phyloP scores from a whole-genome alignment of 2,113 vertebrate species.

The Phainopepla nitens region DNA sequence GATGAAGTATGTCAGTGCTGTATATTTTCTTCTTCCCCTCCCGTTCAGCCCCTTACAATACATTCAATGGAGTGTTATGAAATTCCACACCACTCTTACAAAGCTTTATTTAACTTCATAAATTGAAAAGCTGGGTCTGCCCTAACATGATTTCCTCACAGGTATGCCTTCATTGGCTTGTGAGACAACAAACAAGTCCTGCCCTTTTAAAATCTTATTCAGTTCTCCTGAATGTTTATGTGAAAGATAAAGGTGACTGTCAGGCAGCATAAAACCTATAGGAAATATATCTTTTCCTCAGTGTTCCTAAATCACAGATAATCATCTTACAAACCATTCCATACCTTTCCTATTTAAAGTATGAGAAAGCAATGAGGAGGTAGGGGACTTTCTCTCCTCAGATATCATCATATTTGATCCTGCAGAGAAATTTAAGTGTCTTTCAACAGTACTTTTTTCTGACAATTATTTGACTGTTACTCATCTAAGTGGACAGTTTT shows the following conservation, averaged over 20 bases:
- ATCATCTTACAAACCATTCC: neutral
- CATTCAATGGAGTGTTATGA: slow-evolving; percentile 1
- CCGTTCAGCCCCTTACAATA: neutral
- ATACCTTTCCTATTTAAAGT: neutral
- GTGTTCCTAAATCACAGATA: neutral
- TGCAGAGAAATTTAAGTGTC: neutral
- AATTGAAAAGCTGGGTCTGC: neutral
- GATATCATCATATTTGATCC: neutral
- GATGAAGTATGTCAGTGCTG: slow-evolving; percentile 55
- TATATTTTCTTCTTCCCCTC: neutral
- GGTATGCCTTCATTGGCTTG: neutral
- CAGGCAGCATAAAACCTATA: neutral
- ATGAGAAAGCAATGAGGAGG: neutral
- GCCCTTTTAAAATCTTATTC: slow-evolving; percentile 40
- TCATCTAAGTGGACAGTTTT: neutral
- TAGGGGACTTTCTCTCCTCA: neutral
- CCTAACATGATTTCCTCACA: neutral
- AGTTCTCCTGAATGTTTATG: slow-evolving; percentile 4
- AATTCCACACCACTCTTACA: slow-evolving; percentile 5
- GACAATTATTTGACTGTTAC: neutral
- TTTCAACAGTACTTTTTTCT: neutral
- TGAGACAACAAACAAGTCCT: slow-evolving; percentile 42
- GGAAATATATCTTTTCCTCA: neutral
- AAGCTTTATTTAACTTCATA: slow-evolving; percentile 40
- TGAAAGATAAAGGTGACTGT: neutral